Evolutionary conservation across 2,797 vertebrate genomes (phyloP).

Genomic region (Paratrypauchen microcephalus): DNA sequence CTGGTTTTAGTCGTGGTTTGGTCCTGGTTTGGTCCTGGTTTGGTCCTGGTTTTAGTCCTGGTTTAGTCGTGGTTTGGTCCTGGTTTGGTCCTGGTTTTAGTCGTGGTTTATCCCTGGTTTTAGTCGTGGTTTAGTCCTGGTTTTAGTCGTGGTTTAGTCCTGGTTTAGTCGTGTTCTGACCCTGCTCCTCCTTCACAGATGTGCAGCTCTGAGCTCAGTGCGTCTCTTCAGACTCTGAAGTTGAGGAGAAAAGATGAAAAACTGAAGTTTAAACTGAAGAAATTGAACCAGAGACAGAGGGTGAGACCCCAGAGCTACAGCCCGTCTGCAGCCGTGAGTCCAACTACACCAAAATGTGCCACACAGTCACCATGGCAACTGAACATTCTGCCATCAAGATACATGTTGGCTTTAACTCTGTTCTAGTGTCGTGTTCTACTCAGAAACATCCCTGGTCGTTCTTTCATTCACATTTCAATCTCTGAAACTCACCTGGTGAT

Average conservation of each 20-base stretch:
- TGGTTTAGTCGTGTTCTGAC: not conserved
- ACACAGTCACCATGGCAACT: too few relatives aligned
- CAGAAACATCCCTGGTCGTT: too few relatives aligned
- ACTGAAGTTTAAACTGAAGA: not conserved
- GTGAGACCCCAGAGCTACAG: not conserved
- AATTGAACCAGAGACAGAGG: not conserved
- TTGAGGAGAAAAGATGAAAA: constrained; percentile 17
- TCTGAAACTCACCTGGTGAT: too few relatives aligned
- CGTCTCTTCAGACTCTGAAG: constrained; percentile 45
- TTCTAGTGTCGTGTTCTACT: too few relatives aligned
- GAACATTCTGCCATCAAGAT: too few relatives aligned
- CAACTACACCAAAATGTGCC: not conserved
- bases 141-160: not conserved
- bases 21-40: too few relatives aligned
- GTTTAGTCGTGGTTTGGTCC: not conserved
- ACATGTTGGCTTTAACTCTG: too few relatives aligned
- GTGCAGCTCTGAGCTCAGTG: constrained; percentile 47
- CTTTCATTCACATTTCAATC: too few relatives aligned
- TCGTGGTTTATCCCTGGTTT: not conserved
- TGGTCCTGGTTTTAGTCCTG: too few relatives aligned
- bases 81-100: not conserved
- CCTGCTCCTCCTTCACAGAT: constrained; percentile 29
- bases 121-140: not conserved
- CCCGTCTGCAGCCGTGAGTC: constrained; percentile 10
- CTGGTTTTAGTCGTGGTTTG: too few relatives aligned